Conservation (phyloP, 2,888 invertebrate genomes). For the Sclerodermus sp. region DNA sequence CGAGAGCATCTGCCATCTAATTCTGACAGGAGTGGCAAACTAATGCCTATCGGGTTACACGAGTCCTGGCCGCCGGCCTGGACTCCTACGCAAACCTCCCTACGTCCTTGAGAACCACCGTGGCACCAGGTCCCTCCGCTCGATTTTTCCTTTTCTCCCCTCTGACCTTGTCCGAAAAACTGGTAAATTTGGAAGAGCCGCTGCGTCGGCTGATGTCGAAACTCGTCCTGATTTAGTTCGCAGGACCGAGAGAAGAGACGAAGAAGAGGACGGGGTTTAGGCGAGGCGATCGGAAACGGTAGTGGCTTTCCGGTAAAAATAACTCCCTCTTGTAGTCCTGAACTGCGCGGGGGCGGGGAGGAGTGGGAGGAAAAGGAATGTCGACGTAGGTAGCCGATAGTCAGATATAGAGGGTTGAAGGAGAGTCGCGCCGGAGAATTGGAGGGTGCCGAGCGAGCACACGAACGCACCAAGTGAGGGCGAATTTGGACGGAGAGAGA, state of each 20-base stretch:
- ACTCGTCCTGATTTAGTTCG: not conserved
- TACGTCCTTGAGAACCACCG: constrained; percentile 10
- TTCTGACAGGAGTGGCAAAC: constrained; percentile 28
- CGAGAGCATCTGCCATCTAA: constrained; percentile 48
- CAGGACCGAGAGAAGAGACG: constrained; percentile 2
- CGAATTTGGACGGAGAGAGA: constrained; percentile 34
- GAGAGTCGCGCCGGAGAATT: constrained; percentile 21
- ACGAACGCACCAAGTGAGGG: constrained; percentile 24
- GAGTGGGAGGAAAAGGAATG: not conserved
- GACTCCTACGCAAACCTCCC: constrained; percentile 7
- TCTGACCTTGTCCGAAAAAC: constrained; percentile 1
- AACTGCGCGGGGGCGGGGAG: not conserved
- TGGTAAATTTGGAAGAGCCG: not conserved
- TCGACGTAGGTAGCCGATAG: not conserved
- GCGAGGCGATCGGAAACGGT: too few relatives aligned
- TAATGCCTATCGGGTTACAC: not conserved
- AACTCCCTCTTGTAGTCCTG: too few relatives aligned
- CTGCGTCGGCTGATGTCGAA: too few relatives aligned
- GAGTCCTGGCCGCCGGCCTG: too few relatives aligned
- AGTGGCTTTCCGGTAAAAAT: too few relatives aligned
- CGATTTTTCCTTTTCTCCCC: constrained; percentile 4
- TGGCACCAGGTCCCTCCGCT: too few relatives aligned
- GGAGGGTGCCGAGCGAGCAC: constrained; percentile 14
- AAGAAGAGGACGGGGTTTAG: not conserved
- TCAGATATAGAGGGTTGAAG: constrained; percentile 18